A percentile compares a stretch with the other conserved stretches of the same genome.
Evolutionary conservation across 2,797 vertebrate species (phyloP).

Genomic region (Eulemur rubriventer): DNA sequence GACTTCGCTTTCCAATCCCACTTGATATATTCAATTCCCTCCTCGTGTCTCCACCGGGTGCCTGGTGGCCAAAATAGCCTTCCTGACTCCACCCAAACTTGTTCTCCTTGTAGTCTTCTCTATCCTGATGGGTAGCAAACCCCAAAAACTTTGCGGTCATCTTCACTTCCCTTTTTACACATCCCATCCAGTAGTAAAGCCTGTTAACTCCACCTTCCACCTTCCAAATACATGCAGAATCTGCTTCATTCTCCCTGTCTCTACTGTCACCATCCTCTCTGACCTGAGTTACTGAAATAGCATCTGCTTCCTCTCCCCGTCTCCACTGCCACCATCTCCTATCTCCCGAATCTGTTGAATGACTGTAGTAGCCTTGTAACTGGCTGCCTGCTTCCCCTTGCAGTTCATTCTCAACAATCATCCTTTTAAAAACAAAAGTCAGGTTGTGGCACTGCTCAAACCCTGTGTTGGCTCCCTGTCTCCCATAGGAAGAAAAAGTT

Average conservation of each 20-base stretch:
- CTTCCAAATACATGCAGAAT: background rate
- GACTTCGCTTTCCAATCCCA: background rate
- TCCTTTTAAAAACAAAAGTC: background rate
- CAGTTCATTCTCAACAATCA: background rate
- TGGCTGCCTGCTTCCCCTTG: background rate
- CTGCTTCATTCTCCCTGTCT: background rate
- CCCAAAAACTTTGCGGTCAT: background rate
- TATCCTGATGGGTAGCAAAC: background rate
- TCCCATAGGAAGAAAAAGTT: background rate
- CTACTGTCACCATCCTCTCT: background rate
- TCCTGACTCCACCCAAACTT: background rate
- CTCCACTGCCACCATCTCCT: background rate
- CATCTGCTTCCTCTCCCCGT: background rate
- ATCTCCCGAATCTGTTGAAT: background rate
- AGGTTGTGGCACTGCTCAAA: background rate
- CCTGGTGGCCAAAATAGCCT: background rate
- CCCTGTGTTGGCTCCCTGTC: background rate
- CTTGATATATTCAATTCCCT: background rate
- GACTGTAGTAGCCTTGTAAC: accelerated
- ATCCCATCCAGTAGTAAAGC: background rate
- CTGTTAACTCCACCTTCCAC: background rate
- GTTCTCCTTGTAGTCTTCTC: background rate
- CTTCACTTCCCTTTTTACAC: background rate
- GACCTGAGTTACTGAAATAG: too few species aligned
- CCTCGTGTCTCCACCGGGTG: background rate